phyloP scores from a whole-genome alignment of 1,140 invertebrate species.

The Pteromalus puparum region DNA sequence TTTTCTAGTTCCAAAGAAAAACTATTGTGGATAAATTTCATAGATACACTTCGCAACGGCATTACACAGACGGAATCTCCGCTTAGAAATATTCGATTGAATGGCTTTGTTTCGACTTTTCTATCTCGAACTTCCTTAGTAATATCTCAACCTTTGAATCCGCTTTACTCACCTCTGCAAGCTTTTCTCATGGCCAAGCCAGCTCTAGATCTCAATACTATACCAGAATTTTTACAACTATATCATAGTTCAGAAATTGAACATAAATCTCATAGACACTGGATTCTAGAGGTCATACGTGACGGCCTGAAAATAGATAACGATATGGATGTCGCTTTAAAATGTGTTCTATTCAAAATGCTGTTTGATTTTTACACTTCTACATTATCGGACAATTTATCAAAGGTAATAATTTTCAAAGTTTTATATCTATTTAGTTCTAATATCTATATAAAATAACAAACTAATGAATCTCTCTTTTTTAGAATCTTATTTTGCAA shows the following conservation, averaged over 20 bases:
- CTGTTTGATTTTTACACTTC: conserved; percentile 76
- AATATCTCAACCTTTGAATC: conserved; percentile 80
- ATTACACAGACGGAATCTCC: conserved; percentile 64
- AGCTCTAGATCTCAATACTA: conserved; percentile 80
- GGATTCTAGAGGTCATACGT: conserved; percentile 81
- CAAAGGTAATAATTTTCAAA: conserved; percentile 72
- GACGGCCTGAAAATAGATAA: conserved; percentile 79
- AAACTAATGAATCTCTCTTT: conserved; percentile 44
- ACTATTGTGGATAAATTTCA: conserved; percentile 72
- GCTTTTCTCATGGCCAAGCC: conserved; percentile 84
- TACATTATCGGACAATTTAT: conserved; percentile 69
- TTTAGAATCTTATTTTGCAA: conserved; percentile 77
- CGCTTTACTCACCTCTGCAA: conserved; percentile 81
- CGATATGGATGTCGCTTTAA: conserved; percentile 78
- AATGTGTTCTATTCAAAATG: conserved; percentile 78
- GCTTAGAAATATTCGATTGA: conserved; percentile 76
- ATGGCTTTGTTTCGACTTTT: conserved; percentile 82
- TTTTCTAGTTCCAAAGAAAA: conserved; percentile 73
- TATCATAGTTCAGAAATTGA: conserved; percentile 83
- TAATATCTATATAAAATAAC: not conserved
- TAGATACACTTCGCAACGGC: conserved; percentile 75
- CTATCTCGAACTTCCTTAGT: conserved; percentile 80
- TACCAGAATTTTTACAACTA: conserved; percentile 86
- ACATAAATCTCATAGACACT: conserved; percentile 77
- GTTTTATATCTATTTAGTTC: conserved; percentile 13